These are phyloP conservation scores for Synanthedon vespiformis DNA, from an alignment of 2,888 invertebrate genomes.

Conservation along the genomic window DNA sequence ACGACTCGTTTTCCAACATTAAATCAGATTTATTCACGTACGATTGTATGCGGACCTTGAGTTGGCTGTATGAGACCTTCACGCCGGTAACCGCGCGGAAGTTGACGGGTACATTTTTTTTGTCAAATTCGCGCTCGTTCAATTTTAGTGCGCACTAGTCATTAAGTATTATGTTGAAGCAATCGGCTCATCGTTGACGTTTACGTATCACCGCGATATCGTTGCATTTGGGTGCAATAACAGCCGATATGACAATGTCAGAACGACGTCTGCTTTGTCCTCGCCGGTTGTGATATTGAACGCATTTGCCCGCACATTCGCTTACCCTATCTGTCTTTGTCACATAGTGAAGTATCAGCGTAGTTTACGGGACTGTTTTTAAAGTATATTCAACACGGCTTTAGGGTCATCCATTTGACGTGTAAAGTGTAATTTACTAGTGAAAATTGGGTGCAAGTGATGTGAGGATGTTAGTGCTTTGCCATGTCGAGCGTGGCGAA, in stretches of 20 bases:
- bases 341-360: conserved; percentile 10
- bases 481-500: conserved; percentile 77
- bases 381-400: conserved; percentile 11
- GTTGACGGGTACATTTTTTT: conserved; percentile 57
- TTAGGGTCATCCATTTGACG: conserved; percentile 17
- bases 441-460: conserved; percentile 49
- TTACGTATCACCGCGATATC: conserved; percentile 44
- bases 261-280: conserved; percentile 51
- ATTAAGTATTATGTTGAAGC: conserved; percentile 47
- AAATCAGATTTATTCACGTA: conserved; percentile 63
- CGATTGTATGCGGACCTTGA: conserved; percentile 68
- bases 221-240: conserved; percentile 43
- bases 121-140: conserved; percentile 62
- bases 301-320: conserved; percentile 23
- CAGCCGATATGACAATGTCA: conserved; percentile 64
- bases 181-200: conserved; percentile 44
- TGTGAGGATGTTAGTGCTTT: conserved; percentile 62
- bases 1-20: conserved; percentile 50
- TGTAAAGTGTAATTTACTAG: conserved; percentile 30
- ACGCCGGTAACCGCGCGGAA: conserved; percentile 69
- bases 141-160: conserved; percentile 54
- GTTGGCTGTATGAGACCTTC: conserved; percentile 63
- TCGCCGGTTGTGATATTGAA: conserved; percentile 22
- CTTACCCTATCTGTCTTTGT: conserved; percentile 19
- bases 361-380: conserved; percentile 23